Base-by-base conservation (phyloP, 2,113 vertebrate species). In the Diglossa brunneiventris region DNA sequence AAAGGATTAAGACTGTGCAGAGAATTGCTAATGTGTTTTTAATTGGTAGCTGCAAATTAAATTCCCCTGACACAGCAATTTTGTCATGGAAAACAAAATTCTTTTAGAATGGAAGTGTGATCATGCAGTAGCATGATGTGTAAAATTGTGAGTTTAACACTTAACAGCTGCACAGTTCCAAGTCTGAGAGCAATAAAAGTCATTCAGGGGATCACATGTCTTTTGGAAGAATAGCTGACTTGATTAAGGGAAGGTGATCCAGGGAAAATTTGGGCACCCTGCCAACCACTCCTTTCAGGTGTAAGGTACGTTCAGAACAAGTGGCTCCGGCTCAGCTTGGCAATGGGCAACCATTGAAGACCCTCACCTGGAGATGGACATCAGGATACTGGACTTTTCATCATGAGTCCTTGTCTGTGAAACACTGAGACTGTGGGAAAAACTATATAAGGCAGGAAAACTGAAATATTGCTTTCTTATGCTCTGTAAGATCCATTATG, bases 311-410 rank as follows among this genome's bases (percentile, higher is more conserved):
- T 46, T 55, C 16, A 30, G 23, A 42, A 46, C 20, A 69, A 61
- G 21, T 4, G 9, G 5, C 24, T 69, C 22, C 19, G 17, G 33
- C 35, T 74, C 46, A 37, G 11, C 4, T 20, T 4, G 5, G 53
- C 37, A 47, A 10, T 6, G 41, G 15, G 19, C 0, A 0, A 31
- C 17, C 11, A 5, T 0, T 50, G 69, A 31, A 66, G 30, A 27
- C 15, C 7, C 8, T 24, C 0, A 1, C 10, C 27, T 56, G 15
- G 17, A 23, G 16, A 10, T n/a, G 17, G 19, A 21, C 7, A 6
- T 12, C 7, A 39, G 27, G 13, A 8, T 7, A 22, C 16, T 0
- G 1, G 15, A 8, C 1, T 0, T 67, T 31, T 21, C 3, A 1
- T 42, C 11, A 1, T 9, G 11, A 64, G 21, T 2, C 28, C 9